Evolutionary conservation across 1,140 invertebrate genomes (phyloP).

Genomic region (Carposina sasakii): DNA sequence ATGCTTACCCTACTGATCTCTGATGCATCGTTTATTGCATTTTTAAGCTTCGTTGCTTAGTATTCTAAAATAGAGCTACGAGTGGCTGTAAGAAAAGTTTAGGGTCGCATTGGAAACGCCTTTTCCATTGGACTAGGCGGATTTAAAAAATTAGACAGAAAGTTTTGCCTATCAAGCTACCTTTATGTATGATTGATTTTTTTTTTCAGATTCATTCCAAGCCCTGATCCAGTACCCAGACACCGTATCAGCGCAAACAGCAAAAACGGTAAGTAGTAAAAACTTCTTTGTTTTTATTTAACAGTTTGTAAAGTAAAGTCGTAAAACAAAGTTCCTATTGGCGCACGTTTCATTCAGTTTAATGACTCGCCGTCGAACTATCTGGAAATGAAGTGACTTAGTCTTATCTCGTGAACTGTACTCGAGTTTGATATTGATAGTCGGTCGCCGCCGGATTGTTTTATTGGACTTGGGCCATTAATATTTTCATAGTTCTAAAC

Average conservation of each 20-base stretch:
- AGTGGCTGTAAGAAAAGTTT: too few relatives aligned
- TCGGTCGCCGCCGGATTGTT: too few relatives aligned
- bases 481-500: too few relatives aligned
- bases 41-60: too few relatives aligned
- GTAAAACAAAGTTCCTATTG: constrained; percentile 67
- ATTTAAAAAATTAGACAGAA: too few relatives aligned
- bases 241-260: constrained; percentile 95
- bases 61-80: too few relatives aligned
- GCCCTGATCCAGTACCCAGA: constrained; percentile 98
- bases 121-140: too few relatives aligned
- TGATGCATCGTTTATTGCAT: too few relatives aligned
- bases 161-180: too few relatives aligned
- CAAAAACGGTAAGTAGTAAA: constrained; percentile 87
- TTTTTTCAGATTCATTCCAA: constrained; percentile 96
- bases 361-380: constrained; percentile 58
- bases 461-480: too few relatives aligned
- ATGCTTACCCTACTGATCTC: too few relatives aligned
- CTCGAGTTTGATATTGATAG: constrained; percentile 13
- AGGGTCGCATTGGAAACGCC: too few relatives aligned
- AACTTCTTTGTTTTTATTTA: constrained; percentile 59
- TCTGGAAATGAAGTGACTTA: constrained; percentile 48
- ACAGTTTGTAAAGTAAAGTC: constrained; percentile 60
- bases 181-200: constrained; percentile 27
- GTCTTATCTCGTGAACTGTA: constrained; percentile 31
- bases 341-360: constrained; percentile 62